A percentile compares a stretch with the other conserved stretches of the same genome.
phyloP scores from a whole-genome alignment of 2,113 vertebrate genomes.

The Dicaeum eximium region DNA sequence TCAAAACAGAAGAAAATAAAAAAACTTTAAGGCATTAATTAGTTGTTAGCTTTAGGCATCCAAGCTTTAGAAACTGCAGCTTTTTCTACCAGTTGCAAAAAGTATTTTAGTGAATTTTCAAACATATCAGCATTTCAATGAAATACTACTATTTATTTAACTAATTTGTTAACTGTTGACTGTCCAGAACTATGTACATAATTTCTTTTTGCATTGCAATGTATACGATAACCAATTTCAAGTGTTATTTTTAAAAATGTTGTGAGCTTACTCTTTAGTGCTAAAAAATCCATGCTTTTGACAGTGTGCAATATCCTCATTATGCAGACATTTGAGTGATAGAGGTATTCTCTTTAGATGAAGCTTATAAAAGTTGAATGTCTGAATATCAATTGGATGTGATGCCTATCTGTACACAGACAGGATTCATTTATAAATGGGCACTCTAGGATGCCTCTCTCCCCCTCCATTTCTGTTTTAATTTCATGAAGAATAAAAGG shows the following conservation, averaged over 20 bases:
- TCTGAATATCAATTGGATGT: background rate
- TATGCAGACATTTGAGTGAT: background rate
- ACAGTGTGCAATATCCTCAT: background rate
- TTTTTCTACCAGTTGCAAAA: background rate
- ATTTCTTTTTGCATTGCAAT: background rate
- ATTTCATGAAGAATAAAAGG: background rate
- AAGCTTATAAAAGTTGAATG: conserved; percentile 14
- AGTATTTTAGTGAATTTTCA: background rate
- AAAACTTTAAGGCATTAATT: background rate
- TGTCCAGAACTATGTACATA: background rate
- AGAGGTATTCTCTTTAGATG: background rate
- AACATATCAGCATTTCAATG: background rate
- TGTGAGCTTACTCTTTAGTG: background rate
- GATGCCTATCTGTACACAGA: background rate
- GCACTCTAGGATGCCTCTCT: background rate
- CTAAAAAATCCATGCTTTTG: background rate
- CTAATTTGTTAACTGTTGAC: background rate
- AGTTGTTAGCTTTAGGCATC: background rate
- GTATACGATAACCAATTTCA: background rate
- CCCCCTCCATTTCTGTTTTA: background rate
- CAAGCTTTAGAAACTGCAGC: background rate
- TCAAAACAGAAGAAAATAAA: background rate
- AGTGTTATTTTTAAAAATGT: background rate
- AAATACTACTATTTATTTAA: background rate
- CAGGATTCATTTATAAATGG: background rate